These are phyloP conservation scores for Bombus impatiens DNA, from an alignment of 1,140 invertebrate species.

Conservation along the genomic window DNA sequence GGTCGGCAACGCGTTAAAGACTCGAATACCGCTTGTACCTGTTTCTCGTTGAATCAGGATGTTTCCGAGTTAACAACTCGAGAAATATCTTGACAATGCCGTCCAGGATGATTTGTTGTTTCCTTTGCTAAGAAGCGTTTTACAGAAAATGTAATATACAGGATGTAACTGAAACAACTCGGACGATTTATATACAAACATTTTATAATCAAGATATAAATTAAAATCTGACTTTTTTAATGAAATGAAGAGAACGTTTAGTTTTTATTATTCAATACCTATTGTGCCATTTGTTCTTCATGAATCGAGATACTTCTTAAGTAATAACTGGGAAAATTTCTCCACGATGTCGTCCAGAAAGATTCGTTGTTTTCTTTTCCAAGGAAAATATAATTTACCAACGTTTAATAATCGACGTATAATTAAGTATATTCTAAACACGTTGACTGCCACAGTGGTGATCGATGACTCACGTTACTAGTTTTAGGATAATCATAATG, in stretches of 20 bases:
- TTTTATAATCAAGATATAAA: too few species aligned
- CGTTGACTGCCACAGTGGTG: too few species aligned
- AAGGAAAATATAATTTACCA: not conserved
- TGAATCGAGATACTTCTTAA: not conserved
- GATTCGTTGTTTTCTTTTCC: not conserved
- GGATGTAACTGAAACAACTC: too few species aligned
- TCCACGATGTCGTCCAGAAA: too few species aligned
- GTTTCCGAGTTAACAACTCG: not conserved
- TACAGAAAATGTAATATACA: not conserved
- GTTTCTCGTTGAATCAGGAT: not conserved
- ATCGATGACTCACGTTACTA: too few species aligned
- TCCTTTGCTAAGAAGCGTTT: not conserved
- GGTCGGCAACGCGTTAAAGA: constrained; percentile 18
- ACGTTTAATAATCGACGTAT: too few species aligned
- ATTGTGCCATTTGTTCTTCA: not conserved
- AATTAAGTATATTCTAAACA: too few species aligned
- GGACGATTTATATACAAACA: too few species aligned
- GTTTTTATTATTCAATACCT: too few species aligned
- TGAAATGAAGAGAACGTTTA: too few species aligned
- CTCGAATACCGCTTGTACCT: not conserved
- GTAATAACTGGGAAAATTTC: not conserved
- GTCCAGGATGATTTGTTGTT: not conserved
- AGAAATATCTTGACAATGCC: not conserved
- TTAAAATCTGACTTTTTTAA: too few species aligned
- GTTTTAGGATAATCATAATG: too few species aligned